Conservation (phyloP, 92 coral and sea anemone species). For the Actinernus sp. region DNA sequence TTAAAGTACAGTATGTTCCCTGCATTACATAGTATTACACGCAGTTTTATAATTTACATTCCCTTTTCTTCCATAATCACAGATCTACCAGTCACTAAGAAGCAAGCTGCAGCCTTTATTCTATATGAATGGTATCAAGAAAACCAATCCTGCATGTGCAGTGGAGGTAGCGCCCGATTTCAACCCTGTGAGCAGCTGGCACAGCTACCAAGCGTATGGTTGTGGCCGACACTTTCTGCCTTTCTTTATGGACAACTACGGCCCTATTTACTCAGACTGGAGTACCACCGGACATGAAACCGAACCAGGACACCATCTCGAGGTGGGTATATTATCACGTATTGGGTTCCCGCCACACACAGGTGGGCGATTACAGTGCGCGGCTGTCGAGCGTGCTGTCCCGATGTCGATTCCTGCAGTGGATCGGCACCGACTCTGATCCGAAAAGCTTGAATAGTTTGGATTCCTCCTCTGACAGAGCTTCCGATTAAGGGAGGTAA, state of each 20-base stretch:
- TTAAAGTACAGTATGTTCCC: too few relatives aligned
- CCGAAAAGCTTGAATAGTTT: too few relatives aligned
- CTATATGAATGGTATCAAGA: conserved; percentile 61
- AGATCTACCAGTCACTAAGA: conserved; percentile 37
- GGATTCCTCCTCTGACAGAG: too few relatives aligned
- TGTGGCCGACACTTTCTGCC: conserved; percentile 62
- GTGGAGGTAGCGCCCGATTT: conserved; percentile 53
- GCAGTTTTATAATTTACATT: neutral
- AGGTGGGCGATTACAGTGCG: too few relatives aligned
- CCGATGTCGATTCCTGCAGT: too few relatives aligned
- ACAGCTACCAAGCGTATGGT: conserved; percentile 27
- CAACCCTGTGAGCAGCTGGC: conserved; percentile 64
- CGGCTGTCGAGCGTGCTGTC: too few relatives aligned
- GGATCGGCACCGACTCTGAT: too few relatives aligned
- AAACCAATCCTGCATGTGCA: conserved; percentile 62
- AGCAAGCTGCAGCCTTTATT: conserved; percentile 62
- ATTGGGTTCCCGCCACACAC: too few relatives aligned
- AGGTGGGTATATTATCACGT: too few relatives aligned
- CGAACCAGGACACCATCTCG: conserved; percentile 92
- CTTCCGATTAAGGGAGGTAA: too few relatives aligned
- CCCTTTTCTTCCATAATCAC: neutral
- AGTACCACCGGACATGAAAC: conserved; percentile 89
- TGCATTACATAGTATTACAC: too few relatives aligned
- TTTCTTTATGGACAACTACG: conserved; percentile 87
- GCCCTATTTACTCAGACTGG: conserved; percentile 86